Conservation (phyloP, 2,797 vertebrate genomes). For the Rhynchotus rufescens region DNA sequence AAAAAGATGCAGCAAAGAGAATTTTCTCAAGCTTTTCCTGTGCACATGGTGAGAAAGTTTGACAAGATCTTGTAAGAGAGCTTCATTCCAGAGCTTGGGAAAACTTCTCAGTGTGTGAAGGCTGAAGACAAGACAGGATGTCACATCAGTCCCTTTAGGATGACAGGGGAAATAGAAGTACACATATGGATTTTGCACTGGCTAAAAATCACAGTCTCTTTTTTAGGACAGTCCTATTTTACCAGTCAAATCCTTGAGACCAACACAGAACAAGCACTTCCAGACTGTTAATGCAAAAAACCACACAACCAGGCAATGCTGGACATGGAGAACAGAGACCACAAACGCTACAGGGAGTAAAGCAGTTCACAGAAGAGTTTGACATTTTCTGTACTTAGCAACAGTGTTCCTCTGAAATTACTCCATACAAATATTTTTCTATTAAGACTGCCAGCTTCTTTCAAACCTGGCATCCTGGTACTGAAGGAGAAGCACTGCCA, state of each 20-base stretch:
- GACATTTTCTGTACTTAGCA: not conserved
- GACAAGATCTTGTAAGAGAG: not conserved
- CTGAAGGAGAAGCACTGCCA: fast-evolving
- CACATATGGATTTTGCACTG: not conserved
- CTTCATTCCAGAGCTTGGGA: constrained; percentile 54
- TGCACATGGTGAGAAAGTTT: constrained; percentile 53
- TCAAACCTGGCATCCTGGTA: fast-evolving
- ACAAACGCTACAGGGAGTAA: not conserved
- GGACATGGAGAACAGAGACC: not conserved
- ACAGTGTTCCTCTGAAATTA: not conserved
- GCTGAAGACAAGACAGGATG: constrained; percentile 51
- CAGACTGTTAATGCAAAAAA: not conserved
- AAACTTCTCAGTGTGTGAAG: constrained; percentile 1
- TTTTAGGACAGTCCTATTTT: not conserved
- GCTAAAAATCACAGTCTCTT: not conserved
- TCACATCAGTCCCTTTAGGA: not conserved
- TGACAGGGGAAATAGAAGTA: not conserved
- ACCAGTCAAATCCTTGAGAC: not conserved
- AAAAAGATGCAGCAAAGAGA: not conserved
- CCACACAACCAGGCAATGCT: not conserved
- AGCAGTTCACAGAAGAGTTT: fast-evolving
- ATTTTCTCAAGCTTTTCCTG: constrained; percentile 51
- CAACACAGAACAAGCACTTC: not conserved
- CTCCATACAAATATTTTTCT: not conserved
- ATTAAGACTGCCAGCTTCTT: not conserved